Evolutionary conservation across 2,888 invertebrate species (phyloP), one percentile per base, ranked within the genome.

Genomic region (Zaprionus bogoriensis): DNA sequence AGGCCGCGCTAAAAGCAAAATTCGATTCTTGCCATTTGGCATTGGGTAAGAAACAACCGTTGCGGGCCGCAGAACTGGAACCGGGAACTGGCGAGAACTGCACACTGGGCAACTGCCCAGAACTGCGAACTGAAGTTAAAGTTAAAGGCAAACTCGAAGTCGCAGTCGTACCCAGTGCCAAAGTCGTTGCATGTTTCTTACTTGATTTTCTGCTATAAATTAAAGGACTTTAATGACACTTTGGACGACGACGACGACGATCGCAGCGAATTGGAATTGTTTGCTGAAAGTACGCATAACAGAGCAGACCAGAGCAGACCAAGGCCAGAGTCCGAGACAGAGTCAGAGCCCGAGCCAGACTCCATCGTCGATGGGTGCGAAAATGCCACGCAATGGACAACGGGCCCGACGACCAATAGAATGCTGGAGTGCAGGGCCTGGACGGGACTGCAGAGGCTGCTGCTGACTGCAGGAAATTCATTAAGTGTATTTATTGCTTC

Each of bases 401-500:
- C 55, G 45, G 50, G 82, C 75, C n/a, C n/a, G n/a, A 84, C 75
- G 79, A 84, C 76, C 79, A 78, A 80, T 84, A 85, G 85, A 80
- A 85, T 80, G 80, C 67, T n/a, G 48, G 57, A 61, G 62, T 63
- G 39, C 47, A 41, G 10, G 6, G 61, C 38, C 50, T 58, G 28
- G n/a, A n/a, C n/a, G n/a, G n/a, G n/a, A n/a, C 55, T 45, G 51
- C 45, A 57, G 47, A 12, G 5, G 30, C 32, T 17, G 30, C 30
- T n/a, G 70, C 68, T 67, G 84, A 84, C 81, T 84, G 84, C 76
- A 87, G 87, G 84, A 84, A 84, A 84, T 85, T 82, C 84, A 84
- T 87, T 87, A 87, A 80, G 81, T 76, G 77, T 87, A 87, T 87
- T 87, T 87, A 87, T 87, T 87, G 82, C 87, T 81, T 84, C 87